phyloP scores from a whole-genome alignment of 2,797 vertebrate genomes.

The Leptoclinus maculatus region DNA sequence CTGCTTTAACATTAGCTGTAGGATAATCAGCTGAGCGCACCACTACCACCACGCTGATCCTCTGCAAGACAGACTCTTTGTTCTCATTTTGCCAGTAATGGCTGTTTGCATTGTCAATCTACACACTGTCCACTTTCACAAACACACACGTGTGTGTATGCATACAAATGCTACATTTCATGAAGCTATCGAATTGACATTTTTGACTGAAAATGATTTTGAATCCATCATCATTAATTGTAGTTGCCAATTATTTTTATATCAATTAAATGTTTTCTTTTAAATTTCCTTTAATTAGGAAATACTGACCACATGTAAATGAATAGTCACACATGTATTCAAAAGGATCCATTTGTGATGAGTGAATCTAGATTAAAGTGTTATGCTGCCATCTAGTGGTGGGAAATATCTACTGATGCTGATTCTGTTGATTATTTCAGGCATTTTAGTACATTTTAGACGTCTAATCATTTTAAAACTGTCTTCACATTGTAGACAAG shows the following conservation, averaged over 20 bases:
- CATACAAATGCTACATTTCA: slow-evolving; percentile 7
- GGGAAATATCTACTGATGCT: not conserved
- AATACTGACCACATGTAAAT: not conserved
- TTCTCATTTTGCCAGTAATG: slow-evolving; percentile 13
- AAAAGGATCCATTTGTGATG: not conserved
- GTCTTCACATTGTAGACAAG: not conserved
- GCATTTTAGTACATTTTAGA: not conserved
- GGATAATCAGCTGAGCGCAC: slow-evolving; percentile 41
- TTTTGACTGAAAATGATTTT: not conserved
- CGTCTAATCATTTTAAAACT: not conserved
- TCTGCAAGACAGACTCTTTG: slow-evolving; percentile 4
- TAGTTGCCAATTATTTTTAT: not conserved
- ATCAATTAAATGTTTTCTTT: not conserved
- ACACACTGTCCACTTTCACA: not conserved
- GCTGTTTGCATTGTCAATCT: slow-evolving; percentile 4
- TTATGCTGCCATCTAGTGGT: slow-evolving; percentile 65
- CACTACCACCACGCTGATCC: not conserved
- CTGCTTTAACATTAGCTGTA: slow-evolving; percentile 24
- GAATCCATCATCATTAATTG: slow-evolving; percentile 4
- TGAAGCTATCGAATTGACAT: not conserved
- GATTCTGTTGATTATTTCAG: not conserved
- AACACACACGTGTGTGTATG: not conserved
- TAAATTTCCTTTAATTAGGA: not conserved
- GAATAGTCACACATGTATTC: not conserved
- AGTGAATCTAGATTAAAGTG: not conserved